These are phyloP conservation scores for Barypeithes pellucidus DNA, from an alignment of 2,888 invertebrate genomes.

Conservation along the genomic window DNA sequence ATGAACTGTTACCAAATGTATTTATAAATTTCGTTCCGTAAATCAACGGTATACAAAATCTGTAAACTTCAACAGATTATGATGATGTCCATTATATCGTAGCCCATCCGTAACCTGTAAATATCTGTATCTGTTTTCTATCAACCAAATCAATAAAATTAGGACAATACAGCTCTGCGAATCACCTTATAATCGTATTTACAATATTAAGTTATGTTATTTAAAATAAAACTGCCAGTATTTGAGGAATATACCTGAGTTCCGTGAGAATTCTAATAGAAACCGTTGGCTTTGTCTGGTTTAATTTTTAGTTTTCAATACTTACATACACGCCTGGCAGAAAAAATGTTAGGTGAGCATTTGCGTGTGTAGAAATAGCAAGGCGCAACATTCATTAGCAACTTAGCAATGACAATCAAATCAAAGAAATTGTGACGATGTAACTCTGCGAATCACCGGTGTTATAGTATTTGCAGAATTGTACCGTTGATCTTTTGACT, in stretches of 20 bases:
- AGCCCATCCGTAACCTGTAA: too few relatives aligned
- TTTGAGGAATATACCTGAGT: constrained; percentile 19
- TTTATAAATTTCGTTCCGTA: too few relatives aligned
- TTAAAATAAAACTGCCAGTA: constrained; percentile 26
- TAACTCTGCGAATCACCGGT: too few relatives aligned
- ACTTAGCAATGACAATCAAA: too few relatives aligned
- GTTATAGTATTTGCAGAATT: too few relatives aligned
- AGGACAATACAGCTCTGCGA: constrained; percentile 24
- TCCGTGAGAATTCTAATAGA: constrained; percentile 18
- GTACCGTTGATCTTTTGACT: too few relatives aligned
- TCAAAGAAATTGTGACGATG: too few relatives aligned
- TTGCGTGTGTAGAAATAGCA: neutral
- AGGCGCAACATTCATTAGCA: neutral
- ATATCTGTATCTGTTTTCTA: constrained; percentile 25
- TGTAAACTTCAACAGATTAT: too few relatives aligned
- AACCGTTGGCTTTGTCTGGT: constrained; percentile 9
- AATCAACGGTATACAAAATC: too few relatives aligned
- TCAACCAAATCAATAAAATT: neutral
- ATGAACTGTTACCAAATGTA: too few relatives aligned
- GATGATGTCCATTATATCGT: too few relatives aligned
- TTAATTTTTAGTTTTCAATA: constrained; percentile 4
- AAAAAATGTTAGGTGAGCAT: neutral
- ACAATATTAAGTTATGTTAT: constrained; percentile 14
- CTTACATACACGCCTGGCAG: neutral
- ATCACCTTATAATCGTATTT: constrained; percentile 14